Evolutionary conservation across 2,888 invertebrate genomes (phyloP).

Genomic region (Lithosia quadra): DNA sequence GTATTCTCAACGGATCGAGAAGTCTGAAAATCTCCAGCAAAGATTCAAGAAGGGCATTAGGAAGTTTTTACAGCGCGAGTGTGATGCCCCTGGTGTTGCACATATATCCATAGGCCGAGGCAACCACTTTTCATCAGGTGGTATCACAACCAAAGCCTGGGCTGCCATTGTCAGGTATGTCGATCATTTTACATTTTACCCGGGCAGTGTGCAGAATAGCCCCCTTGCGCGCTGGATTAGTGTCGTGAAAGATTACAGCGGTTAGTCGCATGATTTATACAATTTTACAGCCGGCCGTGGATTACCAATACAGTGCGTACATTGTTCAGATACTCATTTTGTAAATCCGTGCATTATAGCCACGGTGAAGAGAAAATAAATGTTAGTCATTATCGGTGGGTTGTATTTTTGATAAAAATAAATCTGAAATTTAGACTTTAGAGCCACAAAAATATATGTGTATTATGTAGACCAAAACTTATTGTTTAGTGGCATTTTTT

Average conservation of each 20-base stretch:
- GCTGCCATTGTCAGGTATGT: not conserved
- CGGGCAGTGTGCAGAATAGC: constrained; percentile 47
- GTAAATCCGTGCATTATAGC: constrained; percentile 17
- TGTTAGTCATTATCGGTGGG: constrained; percentile 9
- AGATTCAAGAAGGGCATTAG: too few species aligned
- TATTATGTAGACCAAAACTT: not conserved
- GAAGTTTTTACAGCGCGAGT: too few species aligned
- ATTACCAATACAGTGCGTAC: constrained; percentile 39
- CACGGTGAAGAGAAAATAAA: not conserved
- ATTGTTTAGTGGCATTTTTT: too few species aligned
- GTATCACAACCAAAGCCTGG: too few species aligned
- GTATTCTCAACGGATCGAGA: too few species aligned
- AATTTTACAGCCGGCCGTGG: constrained; percentile 59
- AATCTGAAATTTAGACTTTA: too few species aligned
- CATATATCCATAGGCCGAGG: too few species aligned
- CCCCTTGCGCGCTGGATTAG: constrained; percentile 59
- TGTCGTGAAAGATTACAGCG: constrained; percentile 71
- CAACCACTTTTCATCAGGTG: too few species aligned
- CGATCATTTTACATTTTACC: constrained; percentile 14
- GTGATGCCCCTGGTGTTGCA: too few species aligned
- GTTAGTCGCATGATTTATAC: constrained; percentile 69
- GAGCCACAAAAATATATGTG: too few species aligned
- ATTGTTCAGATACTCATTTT: constrained; percentile 17
- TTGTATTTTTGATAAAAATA: constrained; percentile 6
- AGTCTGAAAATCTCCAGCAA: too few species aligned